Percentiles rank a stretch among this genome's conserved stretches.
Conservation (phyloP, 2,888 invertebrate species). For the Gortyna flavago region DNA sequence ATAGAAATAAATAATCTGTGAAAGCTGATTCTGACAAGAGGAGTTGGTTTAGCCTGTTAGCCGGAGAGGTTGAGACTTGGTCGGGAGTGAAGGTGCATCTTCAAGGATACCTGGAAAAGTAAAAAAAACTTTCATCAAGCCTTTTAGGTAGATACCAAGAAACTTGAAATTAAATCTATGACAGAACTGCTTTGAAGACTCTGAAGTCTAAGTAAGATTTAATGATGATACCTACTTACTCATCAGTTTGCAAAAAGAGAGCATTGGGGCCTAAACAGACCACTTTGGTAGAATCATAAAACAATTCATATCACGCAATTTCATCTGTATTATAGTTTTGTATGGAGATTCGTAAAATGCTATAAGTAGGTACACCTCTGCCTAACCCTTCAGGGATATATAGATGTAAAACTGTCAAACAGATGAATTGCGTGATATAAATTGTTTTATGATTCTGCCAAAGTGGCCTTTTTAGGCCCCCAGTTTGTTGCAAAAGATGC, state of each 20-base stretch:
- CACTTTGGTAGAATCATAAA: no score
- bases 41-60: slow-evolving; percentile 9
- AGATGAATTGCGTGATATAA: no score
- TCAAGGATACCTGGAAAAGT: slow-evolving; percentile 3
- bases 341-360: no score
- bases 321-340: no score
- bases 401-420: no score
- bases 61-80: background rate
- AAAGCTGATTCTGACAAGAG: slow-evolving; percentile 32
- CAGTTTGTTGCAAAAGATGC: background rate
- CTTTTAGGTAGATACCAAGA: background rate
- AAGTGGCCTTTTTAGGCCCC: no score
- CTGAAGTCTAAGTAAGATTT: background rate
- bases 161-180: background rate
- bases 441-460: no score
- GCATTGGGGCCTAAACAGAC: no score
- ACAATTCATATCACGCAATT: no score
- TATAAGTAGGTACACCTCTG: no score
- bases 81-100: slow-evolving; percentile 5
- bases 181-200: background rate
- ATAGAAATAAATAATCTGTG: slow-evolving; percentile 41
- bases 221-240: background rate
- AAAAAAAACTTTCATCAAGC: background rate
- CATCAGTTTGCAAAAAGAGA: background rate
- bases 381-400: no score